A percentile compares a stretch with the other conserved stretches of the same genome.
Conservation (phyloP, 2,113 vertebrate species). For the Fregetta grallaria region DNA sequence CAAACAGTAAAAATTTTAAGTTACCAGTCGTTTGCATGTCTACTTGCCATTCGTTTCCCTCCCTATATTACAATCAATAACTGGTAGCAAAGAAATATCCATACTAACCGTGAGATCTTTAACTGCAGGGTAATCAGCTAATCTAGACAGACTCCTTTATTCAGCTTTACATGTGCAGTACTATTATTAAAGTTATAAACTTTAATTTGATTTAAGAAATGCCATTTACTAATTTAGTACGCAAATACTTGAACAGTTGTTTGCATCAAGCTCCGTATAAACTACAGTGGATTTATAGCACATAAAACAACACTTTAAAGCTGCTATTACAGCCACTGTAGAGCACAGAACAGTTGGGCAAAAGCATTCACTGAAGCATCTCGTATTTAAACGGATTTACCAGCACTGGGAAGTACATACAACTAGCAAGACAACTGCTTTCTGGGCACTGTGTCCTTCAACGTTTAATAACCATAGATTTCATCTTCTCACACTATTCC, state of each 20-base stretch:
- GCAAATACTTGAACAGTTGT: not conserved
- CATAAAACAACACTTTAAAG: not conserved
- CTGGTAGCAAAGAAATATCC: not conserved
- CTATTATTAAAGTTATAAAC: constrained; percentile 2
- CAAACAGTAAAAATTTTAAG: not conserved
- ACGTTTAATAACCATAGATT: not conserved
- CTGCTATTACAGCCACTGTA: not conserved
- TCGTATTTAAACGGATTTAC: not conserved
- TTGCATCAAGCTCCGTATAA: not conserved
- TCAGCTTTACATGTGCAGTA: not conserved
- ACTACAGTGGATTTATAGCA: not conserved
- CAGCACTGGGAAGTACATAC: not conserved
- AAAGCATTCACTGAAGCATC: not conserved
- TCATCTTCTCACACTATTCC: not conserved
- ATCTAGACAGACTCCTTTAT: not conserved
- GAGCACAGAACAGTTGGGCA: not conserved
- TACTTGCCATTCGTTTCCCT: not conserved
- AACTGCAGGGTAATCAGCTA: not conserved
- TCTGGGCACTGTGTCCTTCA: not conserved
- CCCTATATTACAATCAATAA: not conserved
- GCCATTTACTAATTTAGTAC: not conserved
- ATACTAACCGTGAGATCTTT: not conserved
- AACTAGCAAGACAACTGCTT: not conserved
- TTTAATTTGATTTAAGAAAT: not conserved
- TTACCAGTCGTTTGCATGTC: not conserved